Percentiles rank a stretch among this genome's conserved stretches.
phyloP scores from a whole-genome alignment of 2,888 invertebrate species.

The Tipula confusa region DNA sequence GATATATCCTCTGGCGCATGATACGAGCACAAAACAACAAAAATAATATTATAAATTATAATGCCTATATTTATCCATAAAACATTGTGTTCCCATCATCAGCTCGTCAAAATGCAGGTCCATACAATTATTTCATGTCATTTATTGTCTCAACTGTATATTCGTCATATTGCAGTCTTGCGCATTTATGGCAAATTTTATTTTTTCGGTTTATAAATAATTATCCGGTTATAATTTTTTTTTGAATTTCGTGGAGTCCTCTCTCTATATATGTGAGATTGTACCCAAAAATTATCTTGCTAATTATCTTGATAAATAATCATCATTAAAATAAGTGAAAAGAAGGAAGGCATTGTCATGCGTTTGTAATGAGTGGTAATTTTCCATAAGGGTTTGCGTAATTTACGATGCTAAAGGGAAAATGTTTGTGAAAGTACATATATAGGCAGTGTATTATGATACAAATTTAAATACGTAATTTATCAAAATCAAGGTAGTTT shows the following conservation, averaged over 20 bases:
- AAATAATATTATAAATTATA: background rate
- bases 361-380: too few species aligned
- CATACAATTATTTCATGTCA: background rate
- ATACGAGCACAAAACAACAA: background rate
- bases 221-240: background rate
- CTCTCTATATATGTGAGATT: background rate
- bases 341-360: too few species aligned
- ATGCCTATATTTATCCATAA: background rate
- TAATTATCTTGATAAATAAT: background rate
- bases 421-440: too few species aligned
- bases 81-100: background rate
- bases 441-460: too few species aligned
- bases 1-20: background rate
- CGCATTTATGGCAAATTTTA: background rate
- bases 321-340: background rate
- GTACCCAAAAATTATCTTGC: background rate
- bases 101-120: background rate
- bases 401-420: too few species aligned
- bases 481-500: too few species aligned
- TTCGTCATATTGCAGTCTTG: background rate
- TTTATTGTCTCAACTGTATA: background rate
- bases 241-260: background rate
- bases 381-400: too few species aligned
- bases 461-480: too few species aligned
- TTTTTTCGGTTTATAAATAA: background rate